Evolutionary conservation across 2,797 vertebrate genomes (phyloP).

Genomic region (Miichthys miiuy): DNA sequence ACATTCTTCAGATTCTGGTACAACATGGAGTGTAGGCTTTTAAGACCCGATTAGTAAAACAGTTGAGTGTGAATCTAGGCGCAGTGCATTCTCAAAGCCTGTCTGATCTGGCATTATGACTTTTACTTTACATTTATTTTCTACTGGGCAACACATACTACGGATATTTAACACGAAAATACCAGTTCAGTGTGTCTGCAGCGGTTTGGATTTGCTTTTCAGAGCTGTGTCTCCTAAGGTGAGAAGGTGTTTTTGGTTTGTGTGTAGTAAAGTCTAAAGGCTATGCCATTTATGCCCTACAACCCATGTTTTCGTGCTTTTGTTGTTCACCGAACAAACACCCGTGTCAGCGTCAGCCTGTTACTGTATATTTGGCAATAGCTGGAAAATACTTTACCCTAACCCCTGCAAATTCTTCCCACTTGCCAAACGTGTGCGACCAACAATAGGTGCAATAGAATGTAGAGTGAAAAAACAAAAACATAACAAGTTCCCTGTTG

Average conservation of each 20-base stretch:
- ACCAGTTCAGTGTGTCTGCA: neutral
- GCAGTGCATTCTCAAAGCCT: constrained; percentile 78
- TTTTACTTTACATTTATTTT: constrained; percentile 67
- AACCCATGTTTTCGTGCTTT: constrained; percentile 18
- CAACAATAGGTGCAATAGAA: constrained; percentile 43
- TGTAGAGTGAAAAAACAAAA: constrained; percentile 30
- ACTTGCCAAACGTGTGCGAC: constrained; percentile 52
- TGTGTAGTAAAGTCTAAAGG: constrained; percentile 7
- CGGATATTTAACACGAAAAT: neutral
- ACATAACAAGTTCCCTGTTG: constrained; percentile 13
- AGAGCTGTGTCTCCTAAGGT: neutral
- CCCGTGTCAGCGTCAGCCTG: constrained; percentile 48
- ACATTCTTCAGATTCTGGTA: constrained; percentile 89
- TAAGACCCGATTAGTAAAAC: constrained; percentile 87
- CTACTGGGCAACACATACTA: neutral
- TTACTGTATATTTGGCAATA: constrained; percentile 51
- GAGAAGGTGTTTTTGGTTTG: constrained; percentile 2
- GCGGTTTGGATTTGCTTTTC: neutral
- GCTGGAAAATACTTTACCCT: constrained; percentile 38
- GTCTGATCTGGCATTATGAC: constrained; percentile 83
- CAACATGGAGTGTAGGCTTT: constrained; percentile 83
- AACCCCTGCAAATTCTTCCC: constrained; percentile 32
- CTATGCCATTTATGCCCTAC: constrained; percentile 34
- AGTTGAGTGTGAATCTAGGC: constrained; percentile 77
- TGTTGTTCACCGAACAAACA: constrained; percentile 48